Evolutionary conservation across 1,140 invertebrate species (phyloP).

Genomic region (Sogatella furcifera): DNA sequence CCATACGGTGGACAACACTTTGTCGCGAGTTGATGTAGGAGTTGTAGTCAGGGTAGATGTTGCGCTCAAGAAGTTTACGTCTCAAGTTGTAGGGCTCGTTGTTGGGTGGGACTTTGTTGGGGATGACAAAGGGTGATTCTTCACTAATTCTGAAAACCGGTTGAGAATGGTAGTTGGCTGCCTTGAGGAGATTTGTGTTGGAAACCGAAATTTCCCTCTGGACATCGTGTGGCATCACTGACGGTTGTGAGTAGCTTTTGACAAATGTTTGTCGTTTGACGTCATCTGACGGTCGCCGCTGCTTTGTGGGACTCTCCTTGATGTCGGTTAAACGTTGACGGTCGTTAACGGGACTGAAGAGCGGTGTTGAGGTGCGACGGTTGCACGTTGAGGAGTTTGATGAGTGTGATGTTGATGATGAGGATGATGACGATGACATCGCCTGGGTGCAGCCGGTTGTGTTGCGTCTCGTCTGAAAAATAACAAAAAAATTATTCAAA

Average conservation of each 20-base stretch:
- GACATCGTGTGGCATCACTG: background rate
- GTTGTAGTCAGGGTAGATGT: background rate
- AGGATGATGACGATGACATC: background rate
- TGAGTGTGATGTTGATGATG: background rate
- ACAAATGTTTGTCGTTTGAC: background rate
- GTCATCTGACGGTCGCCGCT: background rate
- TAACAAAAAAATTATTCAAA: too few relatives aligned
- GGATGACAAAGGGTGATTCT: background rate
- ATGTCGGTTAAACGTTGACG: background rate
- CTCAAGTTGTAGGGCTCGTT: background rate
- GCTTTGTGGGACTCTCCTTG: background rate
- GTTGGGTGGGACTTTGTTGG: background rate
- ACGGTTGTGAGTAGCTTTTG: background rate
- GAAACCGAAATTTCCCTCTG: background rate
- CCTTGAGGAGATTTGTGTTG: background rate
- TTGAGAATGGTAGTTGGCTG: background rate
- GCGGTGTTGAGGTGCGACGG: background rate
- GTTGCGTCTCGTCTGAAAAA: too few relatives aligned
- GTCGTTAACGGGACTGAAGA: background rate
- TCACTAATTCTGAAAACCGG: background rate
- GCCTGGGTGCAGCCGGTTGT: background rate
- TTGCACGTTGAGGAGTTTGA: background rate
- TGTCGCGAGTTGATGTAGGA: background rate
- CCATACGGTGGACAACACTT: background rate
- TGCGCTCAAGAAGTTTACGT: background rate